Evolutionary conservation across 2,888 invertebrate species (phyloP).

Genomic region (Conops quadrifasciatus): DNA sequence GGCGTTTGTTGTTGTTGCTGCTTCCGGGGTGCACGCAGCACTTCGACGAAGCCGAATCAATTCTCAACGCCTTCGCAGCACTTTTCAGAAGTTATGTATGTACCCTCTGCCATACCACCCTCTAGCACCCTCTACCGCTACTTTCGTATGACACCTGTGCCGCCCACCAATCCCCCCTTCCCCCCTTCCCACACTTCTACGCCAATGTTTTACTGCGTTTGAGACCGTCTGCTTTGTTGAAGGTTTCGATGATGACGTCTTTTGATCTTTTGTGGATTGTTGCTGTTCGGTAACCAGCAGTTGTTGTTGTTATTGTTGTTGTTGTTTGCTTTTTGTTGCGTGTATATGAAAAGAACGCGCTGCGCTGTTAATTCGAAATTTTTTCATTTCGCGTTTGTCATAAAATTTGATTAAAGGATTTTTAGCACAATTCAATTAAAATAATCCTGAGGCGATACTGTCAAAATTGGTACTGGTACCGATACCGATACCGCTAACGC

Average conservation of each 20-base stretch:
- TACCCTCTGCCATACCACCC: no score
- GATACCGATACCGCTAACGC: background rate
- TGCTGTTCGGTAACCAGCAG: background rate
- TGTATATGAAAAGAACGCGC: background rate
- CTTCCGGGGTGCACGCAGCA: no score
- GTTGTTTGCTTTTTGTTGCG: background rate
- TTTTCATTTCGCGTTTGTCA: constrained; percentile 12
- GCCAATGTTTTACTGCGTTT: background rate
- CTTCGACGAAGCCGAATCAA: no score
- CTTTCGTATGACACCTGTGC: constrained; percentile 8
- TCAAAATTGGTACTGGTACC: constrained; percentile 10
- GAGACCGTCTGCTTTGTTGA: background rate
- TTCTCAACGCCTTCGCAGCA: no score
- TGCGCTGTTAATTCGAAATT: constrained; percentile 19
- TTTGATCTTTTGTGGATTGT: constrained; percentile 28
- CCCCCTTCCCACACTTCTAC: background rate
- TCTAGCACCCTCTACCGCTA: background rate
- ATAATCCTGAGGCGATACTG: constrained; percentile 54
- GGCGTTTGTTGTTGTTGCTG: no score
- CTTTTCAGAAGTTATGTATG: no score
- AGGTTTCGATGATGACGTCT: constrained; percentile 21
- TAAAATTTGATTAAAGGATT: constrained; percentile 56
- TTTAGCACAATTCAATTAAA: constrained; percentile 60
- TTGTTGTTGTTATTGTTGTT: background rate
- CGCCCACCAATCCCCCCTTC: background rate